Evolutionary conservation across 2,888 invertebrate species (phyloP), one percentile per base, ranked within the genome.

Genomic region (Melanophora roralis): DNA sequence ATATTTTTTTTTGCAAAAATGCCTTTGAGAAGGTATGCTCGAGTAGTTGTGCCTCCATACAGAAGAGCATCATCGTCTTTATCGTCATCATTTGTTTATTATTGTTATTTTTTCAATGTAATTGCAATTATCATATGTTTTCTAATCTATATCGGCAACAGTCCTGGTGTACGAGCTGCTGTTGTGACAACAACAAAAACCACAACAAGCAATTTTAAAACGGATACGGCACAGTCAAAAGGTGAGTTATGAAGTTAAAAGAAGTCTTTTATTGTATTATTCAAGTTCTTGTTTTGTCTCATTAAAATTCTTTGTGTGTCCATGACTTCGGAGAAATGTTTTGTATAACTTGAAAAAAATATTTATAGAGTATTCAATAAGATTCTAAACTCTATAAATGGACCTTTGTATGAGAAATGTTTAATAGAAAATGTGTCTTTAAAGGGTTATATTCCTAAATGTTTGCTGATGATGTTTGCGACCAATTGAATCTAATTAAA

Each of bases 201-300:
- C 49, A 75, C 78, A 59, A 60, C 64, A 83, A 85, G 83, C 81
- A 83, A 83, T 80, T 69, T 83, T 55, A 82, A 83, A 72, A 78
- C 74, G 74, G 77, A 82, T 76, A 76, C 69, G 49, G 36, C 49
- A 60, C 81, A 78, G 73, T 78, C 78, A 79, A 79, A 81, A 81
- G 81, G 81, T 81, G 78, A 81, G 81, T 79, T 49, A 57, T 34
- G 21, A n/a, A 19, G 2, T 62, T 23, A 21, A 27, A 27, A 27
- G 6, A 60, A 72, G 62, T 57, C n/a, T 8, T 69, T 47, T n/a
- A 43, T 23, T 8, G 14, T 57, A n/a, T n/a, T 36, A 1, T 19
- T 1, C 1, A 38, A 36, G 27, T 27, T 27, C 27, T 19, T 7
- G 21, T 11, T 19, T 11, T 49, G 7, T 23, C 23, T 47, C 23